Evolutionary conservation across 2,888 invertebrate species (phyloP), one percentile per base, ranked within the genome.

Genomic region (Drosophila silvestris): DNA sequence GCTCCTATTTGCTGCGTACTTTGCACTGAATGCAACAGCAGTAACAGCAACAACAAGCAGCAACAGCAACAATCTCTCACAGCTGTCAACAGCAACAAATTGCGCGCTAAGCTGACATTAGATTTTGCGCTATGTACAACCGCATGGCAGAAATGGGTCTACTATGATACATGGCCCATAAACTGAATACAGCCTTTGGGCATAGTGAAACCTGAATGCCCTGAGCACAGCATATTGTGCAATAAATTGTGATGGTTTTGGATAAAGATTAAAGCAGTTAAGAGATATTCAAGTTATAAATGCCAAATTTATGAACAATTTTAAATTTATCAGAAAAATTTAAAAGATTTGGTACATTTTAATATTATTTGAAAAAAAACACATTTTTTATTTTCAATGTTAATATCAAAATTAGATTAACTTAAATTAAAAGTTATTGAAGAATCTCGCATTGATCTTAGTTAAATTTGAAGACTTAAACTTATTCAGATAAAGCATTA

Each of bases 31-130:
- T 73, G 75, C 85, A 65, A 39, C 63, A 74, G 47, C 74, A 74
- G 32, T 57, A 67, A 16, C 41, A 64, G 41, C 70, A 74, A 50
- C 58, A 47, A 47, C 22, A 47, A 68, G 9, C 58, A 78, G 52
- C 69, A 74, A 67, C 73, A 73, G 71, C 83, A 83, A 83, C 77
- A 77, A 74, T 77, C 78, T 82, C 83, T 87, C 88, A 80, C 85
- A 85, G 89, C 88, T 85, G 85, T 85, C 85, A 85, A 75, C 89
- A 76, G 80, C 85, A 85, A 85, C 85, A 85, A 85, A 85, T 85
- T 85, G 85, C 86, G 85, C 85, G 86, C 84, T 85, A 85, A 85
- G 85, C 89, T 85, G 80, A 84, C 84, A 88, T 88, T 85, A 85
- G 84, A 85, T 80, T 79, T 72, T 80, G 81, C 74, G 70, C 81